Percentiles rank a stretch among this genome's conserved stretches.
phyloP scores from a whole-genome alignment of 2,113 vertebrate species.

The Oryzias melastigma region DNA sequence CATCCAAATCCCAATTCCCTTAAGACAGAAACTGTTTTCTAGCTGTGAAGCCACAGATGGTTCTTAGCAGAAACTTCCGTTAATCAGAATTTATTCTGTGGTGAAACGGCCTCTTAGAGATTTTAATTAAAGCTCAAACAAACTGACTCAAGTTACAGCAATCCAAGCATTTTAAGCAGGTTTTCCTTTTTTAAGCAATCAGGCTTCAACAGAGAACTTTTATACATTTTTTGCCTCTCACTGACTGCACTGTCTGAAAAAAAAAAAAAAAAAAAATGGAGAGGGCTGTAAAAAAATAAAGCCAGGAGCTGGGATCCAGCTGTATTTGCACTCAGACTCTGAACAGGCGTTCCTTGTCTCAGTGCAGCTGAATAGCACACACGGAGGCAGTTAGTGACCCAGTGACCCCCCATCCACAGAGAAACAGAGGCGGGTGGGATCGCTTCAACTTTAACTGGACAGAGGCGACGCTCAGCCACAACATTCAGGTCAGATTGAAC shows the following conservation, averaged over 20 bases:
- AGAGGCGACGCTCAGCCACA: constrained; percentile 79
- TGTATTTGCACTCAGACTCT: constrained; percentile 54
- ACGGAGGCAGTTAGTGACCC: constrained; percentile 85
- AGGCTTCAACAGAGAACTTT: constrained; percentile 3
- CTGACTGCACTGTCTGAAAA: constrained; percentile 8
- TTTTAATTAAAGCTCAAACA: constrained; percentile 36
- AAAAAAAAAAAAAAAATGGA: not conserved
- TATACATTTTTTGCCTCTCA: constrained; percentile 7
- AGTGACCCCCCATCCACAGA: constrained; percentile 78
- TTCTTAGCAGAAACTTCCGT: constrained; percentile 21
- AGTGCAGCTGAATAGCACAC: constrained; percentile 77
- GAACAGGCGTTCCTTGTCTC: constrained; percentile 66
- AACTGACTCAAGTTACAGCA: constrained; percentile 24
- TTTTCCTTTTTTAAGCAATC: constrained; percentile 20
- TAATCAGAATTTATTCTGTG: constrained; percentile 17
- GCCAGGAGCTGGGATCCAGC: constrained; percentile 23
- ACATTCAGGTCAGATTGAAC: constrained; percentile 83
- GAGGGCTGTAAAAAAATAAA: constrained; percentile 17
- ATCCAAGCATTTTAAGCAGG: constrained; percentile 26
- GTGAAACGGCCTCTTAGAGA: constrained; percentile 32
- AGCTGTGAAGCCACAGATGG: constrained; percentile 5
- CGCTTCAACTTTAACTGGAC: constrained; percentile 80
- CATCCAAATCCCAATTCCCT: no score
- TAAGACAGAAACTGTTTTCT: constrained; percentile 13
- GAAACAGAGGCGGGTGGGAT: constrained; percentile 81